Base-by-base conservation (phyloP, 2,113 vertebrate genomes). In the Canis aureus region DNA sequence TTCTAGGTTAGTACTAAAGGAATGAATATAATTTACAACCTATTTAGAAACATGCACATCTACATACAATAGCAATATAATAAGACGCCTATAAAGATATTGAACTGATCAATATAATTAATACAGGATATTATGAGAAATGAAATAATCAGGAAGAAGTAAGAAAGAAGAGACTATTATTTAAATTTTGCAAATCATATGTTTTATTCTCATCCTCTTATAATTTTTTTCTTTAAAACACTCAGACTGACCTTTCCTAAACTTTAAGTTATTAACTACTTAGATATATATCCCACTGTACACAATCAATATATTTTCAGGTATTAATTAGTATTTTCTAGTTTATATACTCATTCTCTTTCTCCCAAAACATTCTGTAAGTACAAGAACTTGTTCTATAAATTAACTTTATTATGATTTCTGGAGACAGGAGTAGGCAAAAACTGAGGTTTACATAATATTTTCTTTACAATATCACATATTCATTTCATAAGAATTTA, bases 1-100 rank as follows among this genome's bases (percentile, higher is more conserved):
- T 93, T 92, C 57, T 79, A 91, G 80, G 78, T 96, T 97, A 84
- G 16, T 94, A 80, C 87, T 94, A 96, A 94, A 93, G 35, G 74
- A 96, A 95, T 80, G 32, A 60, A 84, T 53, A 73, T 96, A 95
- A 92, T 84, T 94, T 97, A 35, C 38, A 89, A 43, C 15, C 27
- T 90, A 35, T 69, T 93, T 84, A 86, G 91, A 92, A 88, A 76
- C 23, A 82, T 20, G 78, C 32, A 53, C 87, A 81, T 82, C 76
- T 95, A 79, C 71, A 80, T 92, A 25, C 43, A 53, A 74, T 55
- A 59, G 10, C 27, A 83, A 19, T 93, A 90, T 3, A 92, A 89
- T 38, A 67, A n/a, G 25, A 74, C 73, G 22, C 7, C 20, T 95
- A 13, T 49, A 29, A 97, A 62, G 29, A 62, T 79, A 78, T 32